These are phyloP conservation scores for Psephotus haematonotus DNA, from an alignment of 2,113 vertebrate species.

Conservation along the genomic window DNA sequence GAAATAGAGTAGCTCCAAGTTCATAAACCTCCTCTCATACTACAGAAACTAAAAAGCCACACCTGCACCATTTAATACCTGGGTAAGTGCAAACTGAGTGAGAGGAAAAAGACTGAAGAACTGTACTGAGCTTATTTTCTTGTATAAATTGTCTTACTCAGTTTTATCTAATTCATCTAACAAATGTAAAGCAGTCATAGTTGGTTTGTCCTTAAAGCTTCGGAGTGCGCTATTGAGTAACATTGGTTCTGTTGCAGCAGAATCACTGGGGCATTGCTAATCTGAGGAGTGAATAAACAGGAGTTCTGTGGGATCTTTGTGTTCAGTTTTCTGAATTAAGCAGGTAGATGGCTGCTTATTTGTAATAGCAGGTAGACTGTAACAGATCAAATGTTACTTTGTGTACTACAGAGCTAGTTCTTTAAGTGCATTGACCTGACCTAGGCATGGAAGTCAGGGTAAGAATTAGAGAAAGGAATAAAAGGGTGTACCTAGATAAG, in stretches of 20 bases:
- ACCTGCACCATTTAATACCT: background rate
- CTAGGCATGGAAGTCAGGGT: background rate
- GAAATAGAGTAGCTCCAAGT: background rate
- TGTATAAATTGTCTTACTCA: background rate
- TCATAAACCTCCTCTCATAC: fast-evolving
- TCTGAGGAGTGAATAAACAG: background rate
- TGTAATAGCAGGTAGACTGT: background rate
- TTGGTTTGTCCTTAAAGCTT: background rate
- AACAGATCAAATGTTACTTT: background rate
- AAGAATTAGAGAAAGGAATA: background rate
- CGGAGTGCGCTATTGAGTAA: background rate
- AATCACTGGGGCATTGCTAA: background rate
- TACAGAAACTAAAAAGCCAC: background rate
- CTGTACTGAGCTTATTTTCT: background rate
- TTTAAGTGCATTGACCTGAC: background rate
- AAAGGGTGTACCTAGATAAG: background rate
- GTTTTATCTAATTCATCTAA: background rate
- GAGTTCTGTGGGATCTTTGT: background rate
- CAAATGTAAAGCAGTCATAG: background rate
- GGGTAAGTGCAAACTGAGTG: background rate
- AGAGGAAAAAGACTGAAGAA: background rate
- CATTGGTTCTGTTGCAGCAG: background rate
- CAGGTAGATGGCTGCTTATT: background rate
- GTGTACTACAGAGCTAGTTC: background rate
- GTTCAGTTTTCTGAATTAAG: background rate